Conservation (phyloP, 1,140 invertebrate species). For the Drosophila setifemur region DNA sequence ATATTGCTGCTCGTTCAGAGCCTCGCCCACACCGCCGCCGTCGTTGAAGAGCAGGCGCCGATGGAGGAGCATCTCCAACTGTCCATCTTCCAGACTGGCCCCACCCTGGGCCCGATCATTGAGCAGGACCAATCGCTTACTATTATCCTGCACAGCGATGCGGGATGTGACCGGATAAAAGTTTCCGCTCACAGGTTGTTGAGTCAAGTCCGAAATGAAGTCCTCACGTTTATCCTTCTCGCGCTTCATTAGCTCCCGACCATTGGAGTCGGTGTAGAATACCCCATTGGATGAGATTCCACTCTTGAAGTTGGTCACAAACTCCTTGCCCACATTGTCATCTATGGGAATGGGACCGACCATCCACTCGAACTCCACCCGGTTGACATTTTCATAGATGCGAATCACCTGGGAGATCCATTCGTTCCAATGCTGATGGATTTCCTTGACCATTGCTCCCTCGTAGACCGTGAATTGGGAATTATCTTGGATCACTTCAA, state of each 20-base stretch:
- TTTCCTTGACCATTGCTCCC: constrained; percentile 91
- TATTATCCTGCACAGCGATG: constrained; percentile 86
- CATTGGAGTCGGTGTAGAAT: constrained; percentile 98
- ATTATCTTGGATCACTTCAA: constrained; percentile 82
- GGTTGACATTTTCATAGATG: constrained; percentile 87
- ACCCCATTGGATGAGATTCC: constrained; percentile 86
- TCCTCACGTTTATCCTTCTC: constrained; percentile 88
- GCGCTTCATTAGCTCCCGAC: constrained; percentile 92
- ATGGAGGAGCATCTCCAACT: constrained; percentile 94
- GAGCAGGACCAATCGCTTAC: constrained; percentile 86
- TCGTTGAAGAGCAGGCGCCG: constrained; percentile 94
- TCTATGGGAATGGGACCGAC: constrained; percentile 95
- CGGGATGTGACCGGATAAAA: constrained; percentile 96
- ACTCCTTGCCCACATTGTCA: constrained; percentile 91
- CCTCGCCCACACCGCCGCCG: constrained; percentile 95
- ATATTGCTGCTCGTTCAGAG: constrained; percentile 93
- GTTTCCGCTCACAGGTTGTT: constrained; percentile 88
- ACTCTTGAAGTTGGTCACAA: constrained; percentile 89
- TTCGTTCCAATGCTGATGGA: constrained; percentile 89
- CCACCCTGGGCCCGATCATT: constrained; percentile 95
- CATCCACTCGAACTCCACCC: constrained; percentile 95
- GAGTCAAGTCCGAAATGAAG: constrained; percentile 89
- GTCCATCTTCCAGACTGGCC: constrained; percentile 88
- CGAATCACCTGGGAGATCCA: constrained; percentile 93
- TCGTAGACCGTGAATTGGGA: constrained; percentile 82